Evolutionary conservation across 2,888 invertebrate species (phyloP), one percentile per base, ranked within the genome.

Genomic region (Phrixothrix hirtus): DNA sequence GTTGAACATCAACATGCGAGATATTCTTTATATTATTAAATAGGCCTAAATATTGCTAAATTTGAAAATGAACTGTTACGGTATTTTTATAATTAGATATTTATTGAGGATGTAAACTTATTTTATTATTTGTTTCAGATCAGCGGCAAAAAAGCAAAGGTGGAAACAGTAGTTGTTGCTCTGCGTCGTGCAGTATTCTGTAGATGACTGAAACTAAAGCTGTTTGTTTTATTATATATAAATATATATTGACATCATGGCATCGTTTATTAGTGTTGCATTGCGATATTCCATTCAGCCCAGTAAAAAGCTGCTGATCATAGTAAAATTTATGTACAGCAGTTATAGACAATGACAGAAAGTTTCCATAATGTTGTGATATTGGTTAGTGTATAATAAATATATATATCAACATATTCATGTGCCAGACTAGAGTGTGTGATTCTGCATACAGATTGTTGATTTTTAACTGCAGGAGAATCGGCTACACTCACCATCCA

Each of bases 101-200:
- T 21, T n/a, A n/a, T n/a, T n/a, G n/a, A n/a, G n/a, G n/a, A 32
- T 32, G 9, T 32, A 13, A 5, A 10, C 2, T 5, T 4, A 10
- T 11, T 11, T 32, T 14, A 34, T 30, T 32, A 70, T 66, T 69
- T 72, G 71, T 83, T 87, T 67, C 84, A 94, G 93, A 93, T 87
- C 92, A 93, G 84, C 86, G 92, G 81, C 92, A 92, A 81, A 93
- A 93, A 80, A 92, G 92, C 82, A 94, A 94, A 88, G 92, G 92
- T 64, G 92, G 92, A 65, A 91, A 92, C 71, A 92, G 91, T 83
- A 91, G 91, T 86, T 93, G 93, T 85, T 94, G 93, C 84, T 91
- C 92, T 71, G 86, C 92, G 70, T 88, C 92, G 65, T 93, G 93
- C 83, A 89, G 90, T 84, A 92, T 93, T 85, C 87, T 93, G 87